A percentile compares a stretch with the other conserved stretches of the same genome.
Conservation (phyloP, 2,888 invertebrate species). For the Ophraella communa region DNA sequence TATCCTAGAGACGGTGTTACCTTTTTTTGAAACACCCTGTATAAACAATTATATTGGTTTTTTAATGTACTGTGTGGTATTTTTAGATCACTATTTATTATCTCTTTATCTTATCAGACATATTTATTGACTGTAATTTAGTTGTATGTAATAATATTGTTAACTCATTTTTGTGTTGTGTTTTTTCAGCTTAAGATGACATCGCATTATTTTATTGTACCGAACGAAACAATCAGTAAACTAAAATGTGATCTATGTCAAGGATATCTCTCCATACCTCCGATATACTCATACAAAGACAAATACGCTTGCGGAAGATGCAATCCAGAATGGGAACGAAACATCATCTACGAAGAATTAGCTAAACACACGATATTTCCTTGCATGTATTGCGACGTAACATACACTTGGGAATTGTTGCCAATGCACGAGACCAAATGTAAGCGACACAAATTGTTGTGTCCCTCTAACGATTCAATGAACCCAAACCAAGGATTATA, state of each 20-base stretch:
- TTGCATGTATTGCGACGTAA: slow-evolving; percentile 36
- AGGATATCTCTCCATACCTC: slow-evolving; percentile 34
- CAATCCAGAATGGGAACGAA: slow-evolving; percentile 34
- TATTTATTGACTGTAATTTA: too few relatives aligned
- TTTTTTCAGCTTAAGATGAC: slow-evolving; percentile 17
- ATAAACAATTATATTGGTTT: too few relatives aligned
- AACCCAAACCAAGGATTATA: slow-evolving; percentile 18
- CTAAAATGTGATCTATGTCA: slow-evolving; percentile 34
- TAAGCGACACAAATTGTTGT: slow-evolving; percentile 24
- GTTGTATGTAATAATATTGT: too few relatives aligned
- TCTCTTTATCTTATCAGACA: too few relatives aligned
- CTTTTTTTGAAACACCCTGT: too few relatives aligned
- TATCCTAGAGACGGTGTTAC: too few relatives aligned
- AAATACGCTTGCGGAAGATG: slow-evolving; percentile 35
- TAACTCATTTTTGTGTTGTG: neutral
- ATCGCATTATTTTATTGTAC: neutral
- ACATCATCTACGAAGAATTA: slow-evolving; percentile 37
- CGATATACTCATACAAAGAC: slow-evolving; percentile 29
- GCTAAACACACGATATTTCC: slow-evolving; percentile 36
- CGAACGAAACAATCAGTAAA: neutral
- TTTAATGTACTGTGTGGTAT: too few relatives aligned
- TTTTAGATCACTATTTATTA: too few relatives aligned
- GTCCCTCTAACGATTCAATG: slow-evolving; percentile 12
- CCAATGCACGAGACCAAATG: slow-evolving; percentile 30
- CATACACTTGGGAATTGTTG: slow-evolving; percentile 25